These are phyloP conservation scores for Galaxias olidus DNA, from an alignment of 2,797 vertebrate genomes.

Conservation along the genomic window DNA sequence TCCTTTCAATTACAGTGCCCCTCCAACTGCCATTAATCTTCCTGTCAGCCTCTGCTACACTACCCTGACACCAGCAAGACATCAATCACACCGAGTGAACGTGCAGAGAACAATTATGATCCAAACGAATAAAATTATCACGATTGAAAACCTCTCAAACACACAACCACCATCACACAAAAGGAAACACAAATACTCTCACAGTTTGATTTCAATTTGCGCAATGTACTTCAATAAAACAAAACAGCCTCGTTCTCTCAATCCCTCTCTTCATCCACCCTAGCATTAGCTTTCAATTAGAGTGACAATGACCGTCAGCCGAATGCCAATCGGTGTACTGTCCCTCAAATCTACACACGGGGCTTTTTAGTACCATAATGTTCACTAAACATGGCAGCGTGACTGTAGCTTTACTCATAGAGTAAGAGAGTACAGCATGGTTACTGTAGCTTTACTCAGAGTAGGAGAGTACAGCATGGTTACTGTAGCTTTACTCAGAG, in stretches of 20 bases:
- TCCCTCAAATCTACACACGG: too few relatives aligned
- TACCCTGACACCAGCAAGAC: slow-evolving; percentile 64
- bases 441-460: too few relatives aligned
- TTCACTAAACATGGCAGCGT: too few relatives aligned
- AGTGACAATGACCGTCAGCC: too few relatives aligned
- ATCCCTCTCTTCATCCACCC: neutral
- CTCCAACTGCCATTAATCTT: slow-evolving; percentile 52
- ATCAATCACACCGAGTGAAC: slow-evolving; percentile 61
- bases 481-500: too few relatives aligned
- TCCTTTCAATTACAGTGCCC: slow-evolving; percentile 1
- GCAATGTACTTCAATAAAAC: slow-evolving; percentile 14
- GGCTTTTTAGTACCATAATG: too few relatives aligned
- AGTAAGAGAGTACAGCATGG: too few relatives aligned
- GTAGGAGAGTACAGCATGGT: too few relatives aligned
- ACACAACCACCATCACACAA: slow-evolving; percentile 7
- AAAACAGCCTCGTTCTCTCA: too few relatives aligned
- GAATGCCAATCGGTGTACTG: too few relatives aligned
- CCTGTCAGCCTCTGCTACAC: slow-evolving; percentile 63
- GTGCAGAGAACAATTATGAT: slow-evolving; percentile 60
- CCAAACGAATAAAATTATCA: slow-evolving; percentile 59
- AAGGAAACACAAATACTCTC: slow-evolving; percentile 16
- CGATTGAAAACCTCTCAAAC: slow-evolving; percentile 48
- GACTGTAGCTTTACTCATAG: too few relatives aligned
- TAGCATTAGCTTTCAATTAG: too few relatives aligned
- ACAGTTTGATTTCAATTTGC: slow-evolving; percentile 30